Evolutionary conservation across 2,888 invertebrate genomes (phyloP).

Genomic region (Pachycephus smyrnensis): DNA sequence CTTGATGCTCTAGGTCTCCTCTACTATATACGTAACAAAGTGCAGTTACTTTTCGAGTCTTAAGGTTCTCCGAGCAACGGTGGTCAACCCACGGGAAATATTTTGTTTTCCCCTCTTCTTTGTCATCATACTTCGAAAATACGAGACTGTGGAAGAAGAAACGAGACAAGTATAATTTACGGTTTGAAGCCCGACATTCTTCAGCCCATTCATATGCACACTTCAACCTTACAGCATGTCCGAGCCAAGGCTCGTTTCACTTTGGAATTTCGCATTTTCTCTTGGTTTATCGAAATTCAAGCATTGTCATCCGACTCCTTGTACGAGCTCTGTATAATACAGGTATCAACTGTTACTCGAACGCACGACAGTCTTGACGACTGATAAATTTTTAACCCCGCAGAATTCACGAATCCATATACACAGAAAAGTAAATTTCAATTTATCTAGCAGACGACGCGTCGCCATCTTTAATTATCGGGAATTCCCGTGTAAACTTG

Average conservation of each 20-base stretch:
- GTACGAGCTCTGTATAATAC: neutral
- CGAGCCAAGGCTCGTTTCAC: neutral
- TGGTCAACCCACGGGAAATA: neutral
- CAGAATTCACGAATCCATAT: too few species aligned
- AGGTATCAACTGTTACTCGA: neutral
- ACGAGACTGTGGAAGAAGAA: neutral
- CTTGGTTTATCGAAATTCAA: neutral
- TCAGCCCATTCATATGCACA: slow-evolving; percentile 1
- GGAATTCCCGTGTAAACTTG: neutral
- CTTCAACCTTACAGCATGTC: neutral
- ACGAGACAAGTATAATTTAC: neutral
- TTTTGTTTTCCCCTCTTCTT: neutral
- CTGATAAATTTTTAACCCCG: too few species aligned
- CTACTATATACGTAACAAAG: neutral
- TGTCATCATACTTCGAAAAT: neutral
- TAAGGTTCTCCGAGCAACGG: neutral
- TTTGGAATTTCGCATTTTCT: neutral
- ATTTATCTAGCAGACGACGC: neutral
- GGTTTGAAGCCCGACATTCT: slow-evolving; percentile 4
- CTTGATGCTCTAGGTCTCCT: neutral
- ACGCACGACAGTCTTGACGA: too few species aligned
- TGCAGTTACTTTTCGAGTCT: neutral
- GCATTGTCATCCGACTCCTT: neutral
- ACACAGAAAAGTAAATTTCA: neutral
- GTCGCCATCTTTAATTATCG: neutral